phyloP scores from a whole-genome alignment of 92 coral and sea anemone genomes.

The Scolanthus callimorphus region DNA sequence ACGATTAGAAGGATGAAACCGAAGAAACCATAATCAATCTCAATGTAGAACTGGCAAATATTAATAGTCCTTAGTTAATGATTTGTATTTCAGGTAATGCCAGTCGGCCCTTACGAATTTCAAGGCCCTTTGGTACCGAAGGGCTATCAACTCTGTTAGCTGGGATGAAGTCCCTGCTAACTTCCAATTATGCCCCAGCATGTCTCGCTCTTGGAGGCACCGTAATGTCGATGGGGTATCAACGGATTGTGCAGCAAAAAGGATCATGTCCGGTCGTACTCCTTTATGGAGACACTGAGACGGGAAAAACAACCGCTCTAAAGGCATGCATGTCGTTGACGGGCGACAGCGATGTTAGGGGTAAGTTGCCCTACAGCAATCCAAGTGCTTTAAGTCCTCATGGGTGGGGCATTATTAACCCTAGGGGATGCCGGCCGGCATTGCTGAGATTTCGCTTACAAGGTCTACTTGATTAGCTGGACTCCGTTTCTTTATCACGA shows the following conservation, averaged over 20 bases:
- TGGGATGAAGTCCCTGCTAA: slow-evolving; percentile 17
- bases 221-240: slow-evolving; percentile 14
- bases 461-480: too few species aligned
- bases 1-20: too few species aligned
- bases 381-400: too few species aligned
- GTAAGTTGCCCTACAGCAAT: background rate
- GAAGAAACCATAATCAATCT: too few species aligned
- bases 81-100: too few species aligned
- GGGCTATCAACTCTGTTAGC: slow-evolving; percentile 7
- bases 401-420: background rate
- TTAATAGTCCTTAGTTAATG: too few species aligned
- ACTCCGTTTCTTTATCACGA: too few species aligned
- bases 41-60: too few species aligned
- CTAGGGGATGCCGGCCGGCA: too few species aligned
- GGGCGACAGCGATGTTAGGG: slow-evolving; percentile 17
- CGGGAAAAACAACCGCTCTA: slow-evolving; percentile 18
- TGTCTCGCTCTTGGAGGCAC: slow-evolving; percentile 25
- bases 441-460: too few species aligned
- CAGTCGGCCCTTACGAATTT: background rate
- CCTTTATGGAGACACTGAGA: slow-evolving; percentile 37
- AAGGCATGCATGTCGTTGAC: slow-evolving; percentile 14
- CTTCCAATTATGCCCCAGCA: slow-evolving; percentile 21
- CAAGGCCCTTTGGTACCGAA: background rate
- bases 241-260: slow-evolving; percentile 4
- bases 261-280: slow-evolving; percentile 23